Conservation (phyloP, 2,888 invertebrate genomes). For the Dyspetes luteomarginatus region DNA sequence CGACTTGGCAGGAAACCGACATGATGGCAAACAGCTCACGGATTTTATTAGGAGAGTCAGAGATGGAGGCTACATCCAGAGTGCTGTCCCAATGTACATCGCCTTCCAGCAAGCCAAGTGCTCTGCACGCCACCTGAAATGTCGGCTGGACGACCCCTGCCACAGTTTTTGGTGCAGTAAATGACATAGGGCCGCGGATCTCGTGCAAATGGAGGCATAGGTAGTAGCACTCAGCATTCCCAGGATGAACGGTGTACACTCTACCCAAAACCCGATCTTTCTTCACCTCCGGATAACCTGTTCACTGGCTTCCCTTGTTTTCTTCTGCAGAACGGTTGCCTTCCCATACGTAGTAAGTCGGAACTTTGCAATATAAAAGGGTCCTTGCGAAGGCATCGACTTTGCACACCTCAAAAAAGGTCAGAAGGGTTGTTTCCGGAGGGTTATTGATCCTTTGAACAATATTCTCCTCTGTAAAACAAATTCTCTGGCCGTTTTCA, state of each 20-base stretch:
- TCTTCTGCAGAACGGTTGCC: not conserved
- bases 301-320: conserved; percentile 1
- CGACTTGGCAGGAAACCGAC: conserved; percentile 16
- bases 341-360: conserved; percentile 67
- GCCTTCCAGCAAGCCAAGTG: conserved; percentile 75
- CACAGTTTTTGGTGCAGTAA: conserved; percentile 68
- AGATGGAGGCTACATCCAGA: conserved; percentile 66
- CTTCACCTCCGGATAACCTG: conserved; percentile 38
- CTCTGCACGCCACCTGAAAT: conserved; percentile 67
- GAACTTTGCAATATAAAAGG: conserved; percentile 73
- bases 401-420: conserved; percentile 77
- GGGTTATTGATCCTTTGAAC: not conserved
- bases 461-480: conserved; percentile 33
- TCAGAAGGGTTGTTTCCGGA: conserved; percentile 65
- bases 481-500: conserved; percentile 73
- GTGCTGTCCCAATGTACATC: conserved; percentile 72
- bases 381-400: conserved; percentile 77
- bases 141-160: conserved; percentile 67
- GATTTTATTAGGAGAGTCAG: conserved; percentile 66
- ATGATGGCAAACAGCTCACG: conserved; percentile 71
- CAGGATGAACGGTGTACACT: conserved; percentile 72
- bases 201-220: conserved; percentile 68
- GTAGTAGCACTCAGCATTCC: conserved; percentile 68
- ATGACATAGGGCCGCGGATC: conserved; percentile 72
- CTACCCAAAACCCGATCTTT: conserved; percentile 68